phyloP scores from a whole-genome alignment of 1,140 invertebrate genomes.

The Tetragonula clypearis region DNA sequence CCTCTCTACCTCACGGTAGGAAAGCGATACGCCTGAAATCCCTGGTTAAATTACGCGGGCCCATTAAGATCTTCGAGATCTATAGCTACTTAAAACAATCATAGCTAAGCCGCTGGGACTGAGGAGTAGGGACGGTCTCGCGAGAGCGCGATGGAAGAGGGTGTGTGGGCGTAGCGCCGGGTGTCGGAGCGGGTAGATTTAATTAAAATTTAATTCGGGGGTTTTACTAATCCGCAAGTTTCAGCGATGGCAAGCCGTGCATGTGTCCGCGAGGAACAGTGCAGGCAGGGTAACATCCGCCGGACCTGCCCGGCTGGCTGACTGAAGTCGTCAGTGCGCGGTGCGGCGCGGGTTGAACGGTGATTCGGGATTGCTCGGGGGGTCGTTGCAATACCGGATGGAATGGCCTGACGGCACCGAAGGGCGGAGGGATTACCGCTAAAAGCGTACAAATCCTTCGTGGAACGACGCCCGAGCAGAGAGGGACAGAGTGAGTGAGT shows the following conservation, averaged over 20 bases:
- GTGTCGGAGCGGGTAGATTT: slow-evolving; percentile 63
- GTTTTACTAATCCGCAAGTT: slow-evolving; percentile 75
- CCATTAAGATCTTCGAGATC: slow-evolving; percentile 37
- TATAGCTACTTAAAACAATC: slow-evolving; percentile 49
- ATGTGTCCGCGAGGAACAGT: slow-evolving; percentile 35
- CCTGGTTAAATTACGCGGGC: slow-evolving; percentile 27
- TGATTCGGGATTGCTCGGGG: slow-evolving; percentile 61
- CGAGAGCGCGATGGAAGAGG: background rate
- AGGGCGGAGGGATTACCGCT: slow-evolving; percentile 69
- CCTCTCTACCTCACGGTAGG: too few relatives aligned
- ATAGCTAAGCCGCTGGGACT: slow-evolving; percentile 30
- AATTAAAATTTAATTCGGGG: slow-evolving; percentile 78
- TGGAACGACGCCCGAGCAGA: slow-evolving; percentile 23
- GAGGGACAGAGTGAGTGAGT: background rate
- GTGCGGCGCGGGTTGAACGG: slow-evolving; percentile 38
- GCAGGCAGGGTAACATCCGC: background rate
- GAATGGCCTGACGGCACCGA: slow-evolving; percentile 3
- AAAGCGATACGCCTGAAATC: background rate
- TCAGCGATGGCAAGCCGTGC: slow-evolving; percentile 50
- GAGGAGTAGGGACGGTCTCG: background rate
- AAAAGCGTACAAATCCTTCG: slow-evolving; percentile 78
- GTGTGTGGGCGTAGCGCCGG: background rate
- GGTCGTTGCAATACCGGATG: slow-evolving; percentile 23
- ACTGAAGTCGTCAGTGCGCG: slow-evolving; percentile 40
- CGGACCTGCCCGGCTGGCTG: slow-evolving; percentile 11